A percentile compares a stretch with the other conserved stretches of the same genome.
phyloP scores from a whole-genome alignment of 2,888 invertebrate species.

The Caenorhabditis auriculariae region DNA sequence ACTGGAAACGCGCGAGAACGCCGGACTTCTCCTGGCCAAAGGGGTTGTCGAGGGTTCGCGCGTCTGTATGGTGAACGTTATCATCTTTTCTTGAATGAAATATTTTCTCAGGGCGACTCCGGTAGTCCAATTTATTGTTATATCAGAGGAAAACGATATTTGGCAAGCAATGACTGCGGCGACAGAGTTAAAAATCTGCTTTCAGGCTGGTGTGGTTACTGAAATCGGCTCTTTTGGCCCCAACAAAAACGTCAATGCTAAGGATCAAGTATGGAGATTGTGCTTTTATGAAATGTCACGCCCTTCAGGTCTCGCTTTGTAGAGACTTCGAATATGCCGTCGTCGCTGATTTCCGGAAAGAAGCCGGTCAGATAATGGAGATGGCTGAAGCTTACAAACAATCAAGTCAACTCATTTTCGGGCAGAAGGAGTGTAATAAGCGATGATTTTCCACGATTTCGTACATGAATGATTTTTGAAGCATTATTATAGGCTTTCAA shows the following conservation, averaged over 20 bases:
- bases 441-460: too few relatives aligned
- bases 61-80: conserved; percentile 12
- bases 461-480: too few relatives aligned
- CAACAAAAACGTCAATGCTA: conserved; percentile 5
- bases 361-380: conserved; percentile 9
- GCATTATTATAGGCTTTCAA: too few relatives aligned
- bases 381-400: conserved; percentile 12
- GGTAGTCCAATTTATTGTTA: conserved; percentile 26
- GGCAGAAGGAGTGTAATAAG: too few relatives aligned
- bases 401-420: too few relatives aligned
- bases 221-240: conserved; percentile 15
- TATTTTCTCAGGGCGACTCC: conserved; percentile 17
- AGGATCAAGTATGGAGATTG: too few relatives aligned
- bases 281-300: too few relatives aligned
- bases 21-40: conserved; percentile 10
- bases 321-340: conserved; percentile 18
- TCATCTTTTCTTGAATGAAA: neutral
- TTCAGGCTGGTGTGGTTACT: conserved; percentile 12
- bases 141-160: conserved; percentile 6
- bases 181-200: neutral
- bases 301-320: conserved; percentile 12
- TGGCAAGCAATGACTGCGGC: neutral
- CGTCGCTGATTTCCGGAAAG: conserved; percentile 17
- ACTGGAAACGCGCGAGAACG: too few relatives aligned
- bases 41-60: conserved; percentile 10